phyloP scores from a whole-genome alignment of 2,113 vertebrate genomes.

The Sinocyclocheilus anshuiensis region DNA sequence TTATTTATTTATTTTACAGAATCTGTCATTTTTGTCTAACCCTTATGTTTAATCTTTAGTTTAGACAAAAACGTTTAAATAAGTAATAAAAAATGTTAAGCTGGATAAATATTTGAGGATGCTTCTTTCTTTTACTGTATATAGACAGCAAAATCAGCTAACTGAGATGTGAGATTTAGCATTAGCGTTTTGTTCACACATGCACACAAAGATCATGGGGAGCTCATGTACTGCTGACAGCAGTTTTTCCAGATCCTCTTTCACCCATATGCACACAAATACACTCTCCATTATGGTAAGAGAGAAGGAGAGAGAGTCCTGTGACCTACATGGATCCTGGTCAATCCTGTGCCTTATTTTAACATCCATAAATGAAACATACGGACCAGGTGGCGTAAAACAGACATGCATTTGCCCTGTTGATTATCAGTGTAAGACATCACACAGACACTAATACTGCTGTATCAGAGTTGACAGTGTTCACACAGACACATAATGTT shows the following conservation, averaged over 20 bases:
- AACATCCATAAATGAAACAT: not conserved
- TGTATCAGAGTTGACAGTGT: constrained; percentile 9
- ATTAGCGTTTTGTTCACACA: not conserved
- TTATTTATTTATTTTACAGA: not conserved
- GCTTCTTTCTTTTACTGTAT: not conserved
- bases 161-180: not conserved
- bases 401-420: constrained; percentile 1
- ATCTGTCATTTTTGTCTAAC: not conserved
- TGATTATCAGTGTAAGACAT: not conserved
- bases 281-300: not conserved
- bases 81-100: not conserved
- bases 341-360: not conserved
- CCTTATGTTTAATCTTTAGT: not conserved
- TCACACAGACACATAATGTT: constrained; percentile 3
- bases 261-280: not conserved
- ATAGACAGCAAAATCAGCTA: not conserved
- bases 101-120: not conserved
- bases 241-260: not conserved
- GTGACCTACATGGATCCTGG: not conserved
- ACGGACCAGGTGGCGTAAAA: not conserved
- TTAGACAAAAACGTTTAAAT: not conserved
- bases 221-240: not conserved
- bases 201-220: not conserved
- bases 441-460: not conserved
- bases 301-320: not conserved